Conservation (phyloP, 2,888 invertebrate species). For the Tachina grossa region DNA sequence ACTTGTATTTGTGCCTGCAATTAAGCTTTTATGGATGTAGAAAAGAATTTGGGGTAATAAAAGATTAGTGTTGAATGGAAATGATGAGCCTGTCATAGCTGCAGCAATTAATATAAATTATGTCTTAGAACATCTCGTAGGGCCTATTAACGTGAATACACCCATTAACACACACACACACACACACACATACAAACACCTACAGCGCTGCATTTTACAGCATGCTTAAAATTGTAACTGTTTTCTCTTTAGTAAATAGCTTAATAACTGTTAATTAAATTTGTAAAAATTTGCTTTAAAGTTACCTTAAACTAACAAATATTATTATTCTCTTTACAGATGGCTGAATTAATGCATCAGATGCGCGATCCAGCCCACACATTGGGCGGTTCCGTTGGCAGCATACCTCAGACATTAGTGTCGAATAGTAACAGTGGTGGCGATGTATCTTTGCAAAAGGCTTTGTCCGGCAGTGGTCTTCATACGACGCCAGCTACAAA, state of each 20-base stretch:
- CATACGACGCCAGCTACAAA: conserved; percentile 82
- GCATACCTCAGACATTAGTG: conserved; percentile 82
- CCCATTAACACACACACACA: too few species aligned
- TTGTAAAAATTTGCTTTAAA: not conserved
- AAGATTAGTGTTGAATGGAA: not conserved
- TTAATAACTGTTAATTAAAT: not conserved
- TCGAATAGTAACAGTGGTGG: conserved; percentile 73
- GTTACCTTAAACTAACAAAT: not conserved
- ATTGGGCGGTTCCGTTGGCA: conserved; percentile 82
- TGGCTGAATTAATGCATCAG: conserved; percentile 83
- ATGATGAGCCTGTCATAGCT: not conserved
- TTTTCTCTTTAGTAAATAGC: not conserved
- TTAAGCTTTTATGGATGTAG: conserved; percentile 10
- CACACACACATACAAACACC: too few species aligned
- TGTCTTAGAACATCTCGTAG: conserved; percentile 30
- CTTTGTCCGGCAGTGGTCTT: conserved; percentile 77
- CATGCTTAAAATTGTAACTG: not conserved
- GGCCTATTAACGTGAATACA: conserved; percentile 6
- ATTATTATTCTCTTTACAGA: conserved; percentile 75
- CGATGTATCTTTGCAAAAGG: conserved; percentile 76
- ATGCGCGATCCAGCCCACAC: conserved; percentile 83
- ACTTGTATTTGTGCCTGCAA: not conserved
- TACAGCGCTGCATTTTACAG: not conserved
- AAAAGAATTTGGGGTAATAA: conserved; percentile 17
- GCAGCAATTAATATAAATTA: conserved; percentile 50